Base-by-base conservation (phyloP, 1,140 invertebrate genomes). In the Calephelis virginiensis region DNA sequence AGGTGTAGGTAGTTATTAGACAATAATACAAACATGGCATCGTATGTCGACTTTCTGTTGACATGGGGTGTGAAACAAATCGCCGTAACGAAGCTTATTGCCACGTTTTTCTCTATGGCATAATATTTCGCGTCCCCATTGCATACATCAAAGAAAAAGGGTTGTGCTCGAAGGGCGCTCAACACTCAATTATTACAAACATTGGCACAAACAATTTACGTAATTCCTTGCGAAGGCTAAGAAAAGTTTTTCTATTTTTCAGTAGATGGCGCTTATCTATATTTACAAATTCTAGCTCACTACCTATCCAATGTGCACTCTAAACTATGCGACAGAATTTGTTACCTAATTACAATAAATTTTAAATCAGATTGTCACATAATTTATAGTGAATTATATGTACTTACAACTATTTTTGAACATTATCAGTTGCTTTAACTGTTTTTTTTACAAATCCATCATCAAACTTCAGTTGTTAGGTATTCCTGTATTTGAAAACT, bases 131-230 rank as follows among this genome's bases (percentile, higher is more conserved):
- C 86, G 88, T 83, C 88, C 86, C 84, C 71, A 76, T 70, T 73
- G 79, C 78, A 84, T 84, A 90, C 85, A 90, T 90, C 86, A 90
- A 90, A 89, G 86, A 85, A 88, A 78, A 88, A 87, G 86, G 88
- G 88, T 89, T 86, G 83, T 77, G 75, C 75, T 76, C 73, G 82
- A 77, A 87, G 85, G 87, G 87, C 80, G 85, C 76, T 75, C 78
- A 83, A 85, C 79, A 85, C 83, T 88, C 81, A 78, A 85, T 87
- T 83, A 86, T 90, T 82, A 88, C 83, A 87, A 90, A 89, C 77
- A 80, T 89, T 89, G 87, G 86, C 87, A 87, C 87, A 85, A 87
- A 87, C 82, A 82, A 86, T 90, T 90, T 90, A 87, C 82, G 86
- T 82, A 79, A 79, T 79, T 79, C 77, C 72, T 69, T 69, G 64